Percentiles rank a stretch among this genome's conserved stretches.
These are phyloP conservation scores for Orientallactaga bullata DNA, from an alignment of 2,113 vertebrate genomes.

Conservation along the genomic window DNA sequence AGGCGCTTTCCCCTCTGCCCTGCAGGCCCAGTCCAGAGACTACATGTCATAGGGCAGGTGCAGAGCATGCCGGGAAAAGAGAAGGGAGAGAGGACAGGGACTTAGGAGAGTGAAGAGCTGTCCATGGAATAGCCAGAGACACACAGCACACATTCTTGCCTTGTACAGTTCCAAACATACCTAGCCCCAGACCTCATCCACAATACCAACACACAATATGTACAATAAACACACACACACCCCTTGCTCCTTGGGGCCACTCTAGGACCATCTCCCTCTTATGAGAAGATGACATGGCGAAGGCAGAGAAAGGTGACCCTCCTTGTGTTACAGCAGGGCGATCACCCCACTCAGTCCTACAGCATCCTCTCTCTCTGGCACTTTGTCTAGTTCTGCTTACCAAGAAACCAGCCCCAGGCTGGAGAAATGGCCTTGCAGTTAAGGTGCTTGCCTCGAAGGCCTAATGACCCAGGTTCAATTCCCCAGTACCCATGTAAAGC, in stretches of 20 bases:
- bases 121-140: too few relatives aligned
- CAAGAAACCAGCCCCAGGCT: not conserved
- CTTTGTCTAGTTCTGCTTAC: not conserved
- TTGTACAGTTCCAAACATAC: not conserved
- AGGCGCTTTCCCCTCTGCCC: too few relatives aligned
- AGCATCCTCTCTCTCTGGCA: not conserved
- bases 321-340: not conserved
- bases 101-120: not conserved
- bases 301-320: not conserved
- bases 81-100: not conserved
- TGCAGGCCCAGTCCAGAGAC: not conserved
- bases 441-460: too few relatives aligned
- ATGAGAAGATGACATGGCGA: not conserved
- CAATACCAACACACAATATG: not conserved
- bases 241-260: not conserved
- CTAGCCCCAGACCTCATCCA: not conserved
- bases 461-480: too few relatives aligned
- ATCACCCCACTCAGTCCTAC: not conserved
- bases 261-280: not conserved
- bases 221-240: too few relatives aligned
- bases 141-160: too few relatives aligned
- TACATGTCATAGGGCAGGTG: not conserved
- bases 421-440: too few relatives aligned
- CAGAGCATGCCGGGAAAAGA: fast-evolving
- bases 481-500: too few relatives aligned